Evolutionary conservation across 2,797 vertebrate species (phyloP), one percentile per base, ranked within the genome.

Genomic region (Leuciscus waleckii): DNA sequence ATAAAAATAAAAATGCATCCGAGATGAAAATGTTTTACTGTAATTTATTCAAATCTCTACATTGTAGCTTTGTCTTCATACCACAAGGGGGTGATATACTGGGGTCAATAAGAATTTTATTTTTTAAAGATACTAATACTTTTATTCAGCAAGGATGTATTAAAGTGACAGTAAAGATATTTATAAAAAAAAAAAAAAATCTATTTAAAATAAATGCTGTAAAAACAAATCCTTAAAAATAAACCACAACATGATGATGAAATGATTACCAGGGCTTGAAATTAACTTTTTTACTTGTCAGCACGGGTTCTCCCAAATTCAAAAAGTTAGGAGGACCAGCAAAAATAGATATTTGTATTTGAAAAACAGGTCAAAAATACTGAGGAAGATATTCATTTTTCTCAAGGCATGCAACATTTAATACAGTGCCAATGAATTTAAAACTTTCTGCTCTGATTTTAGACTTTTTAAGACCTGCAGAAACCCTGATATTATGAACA

Each of bases 21-120:
- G 5, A 32, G 26, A 75, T 54, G 10, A 35, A 75, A 54, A 35
- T 54, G 10, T 14, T 54, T 32, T 75, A 39, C 16, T 77, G 54
- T 39, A 2, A 77, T 73, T 19, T 74, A 17, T 32, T 49, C 4
- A 73, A 32, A 9, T 58, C 37, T n/a, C 3, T 6, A 7, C 2
- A 74, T 63, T 65, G 67, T 49, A 51, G 58, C 41, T 56, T 79
- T 16, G 43, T 32, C 35, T n/a, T 69, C 3, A 5, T 7, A 69
- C 85, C 87, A 88, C 75, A 51, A 89, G 83, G 73, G 77, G 85
- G 87, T 49, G 77, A 63, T 26, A 67, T 49, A 41, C 5, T 77
- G 21, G 11, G 51, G 32, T 67, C 16, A 67, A 29, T 4, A 61
- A 1, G 11, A n/a, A 7, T 14, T 46, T 4, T 39, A 8, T 39